Percentiles rank a stretch among this genome's conserved stretches.
Conservation (phyloP, 2,888 invertebrate genomes). For the Rhagonycha lutea region DNA sequence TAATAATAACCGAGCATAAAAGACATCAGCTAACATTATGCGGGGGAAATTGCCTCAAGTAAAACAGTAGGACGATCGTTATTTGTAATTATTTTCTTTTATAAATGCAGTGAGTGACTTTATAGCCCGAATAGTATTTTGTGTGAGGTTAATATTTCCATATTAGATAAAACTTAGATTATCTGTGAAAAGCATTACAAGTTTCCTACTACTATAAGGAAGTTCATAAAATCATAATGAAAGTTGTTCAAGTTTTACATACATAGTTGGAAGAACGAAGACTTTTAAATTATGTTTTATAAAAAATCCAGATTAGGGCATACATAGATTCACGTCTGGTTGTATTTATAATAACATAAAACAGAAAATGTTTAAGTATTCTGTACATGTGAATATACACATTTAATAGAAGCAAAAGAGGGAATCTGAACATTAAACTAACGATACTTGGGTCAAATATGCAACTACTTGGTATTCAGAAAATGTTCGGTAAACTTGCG, state of each 20-base stretch:
- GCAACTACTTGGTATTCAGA: slow-evolving; percentile 43
- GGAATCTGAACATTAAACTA: slow-evolving; percentile 46
- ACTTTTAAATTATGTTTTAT: not conserved
- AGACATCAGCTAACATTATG: slow-evolving; percentile 30
- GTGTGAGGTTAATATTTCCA: not conserved
- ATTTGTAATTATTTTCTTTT: slow-evolving; percentile 1
- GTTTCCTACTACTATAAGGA: not conserved
- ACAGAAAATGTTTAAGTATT: slow-evolving; percentile 36
- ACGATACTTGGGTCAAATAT: slow-evolving; percentile 44
- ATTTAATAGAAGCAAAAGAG: slow-evolving; percentile 44
- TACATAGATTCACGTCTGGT: not conserved
- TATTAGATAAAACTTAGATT: not conserved
- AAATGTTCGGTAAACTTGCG: slow-evolving; percentile 47
- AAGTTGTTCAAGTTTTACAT: not conserved
- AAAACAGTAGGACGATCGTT: slow-evolving; percentile 28
- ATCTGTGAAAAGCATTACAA: not conserved
- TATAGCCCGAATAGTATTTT: not conserved
- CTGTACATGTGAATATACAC: slow-evolving; percentile 35
- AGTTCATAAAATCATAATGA: not conserved
- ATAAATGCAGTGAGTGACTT: not conserved
- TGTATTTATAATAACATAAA: slow-evolving; percentile 3
- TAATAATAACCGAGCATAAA: slow-evolving; percentile 31
- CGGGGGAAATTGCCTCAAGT: slow-evolving; percentile 30
- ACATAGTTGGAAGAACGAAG: not conserved
- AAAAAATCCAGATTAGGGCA: not conserved